These are phyloP conservation scores for Acridotheres tristis DNA, from an alignment of 2,797 vertebrate species.

Conservation along the genomic window DNA sequence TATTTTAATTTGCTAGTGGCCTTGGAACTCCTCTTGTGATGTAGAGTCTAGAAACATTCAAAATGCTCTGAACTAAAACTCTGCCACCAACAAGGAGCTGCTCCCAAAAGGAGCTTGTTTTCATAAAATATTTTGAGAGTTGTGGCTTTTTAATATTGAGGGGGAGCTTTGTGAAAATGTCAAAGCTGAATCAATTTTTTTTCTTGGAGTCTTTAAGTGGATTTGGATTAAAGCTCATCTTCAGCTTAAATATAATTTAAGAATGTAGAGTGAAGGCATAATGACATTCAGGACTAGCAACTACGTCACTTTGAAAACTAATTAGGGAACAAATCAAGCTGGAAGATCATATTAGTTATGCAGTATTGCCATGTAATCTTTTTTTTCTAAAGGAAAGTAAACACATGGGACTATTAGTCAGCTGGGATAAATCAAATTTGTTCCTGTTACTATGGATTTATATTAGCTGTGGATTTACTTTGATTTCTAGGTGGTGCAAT, in stretches of 20 bases:
- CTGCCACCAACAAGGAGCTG: background rate
- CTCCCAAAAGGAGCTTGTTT: background rate
- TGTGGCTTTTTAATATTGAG: background rate
- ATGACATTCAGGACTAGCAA: background rate
- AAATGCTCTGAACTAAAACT: background rate
- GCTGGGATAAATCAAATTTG: background rate
- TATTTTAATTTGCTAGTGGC: background rate
- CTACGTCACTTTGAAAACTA: background rate
- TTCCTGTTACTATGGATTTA: background rate
- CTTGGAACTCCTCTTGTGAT: background rate
- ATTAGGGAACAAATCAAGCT: conserved; percentile 34
- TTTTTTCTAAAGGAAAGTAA: background rate
- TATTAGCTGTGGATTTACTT: background rate
- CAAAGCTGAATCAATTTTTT: background rate
- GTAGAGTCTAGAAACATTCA: background rate
- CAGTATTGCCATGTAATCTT: background rate
- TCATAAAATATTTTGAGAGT: background rate
- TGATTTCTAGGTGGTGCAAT: background rate
- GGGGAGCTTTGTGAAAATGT: background rate
- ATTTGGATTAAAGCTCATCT: conserved; percentile 24
- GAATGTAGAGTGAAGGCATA: background rate
- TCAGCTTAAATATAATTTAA: background rate
- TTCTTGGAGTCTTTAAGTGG: background rate
- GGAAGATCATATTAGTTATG: background rate
- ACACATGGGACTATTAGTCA: background rate